These are phyloP conservation scores for Diplazon laetatorius DNA, from an alignment of 2,888 invertebrate species.

Conservation along the genomic window DNA sequence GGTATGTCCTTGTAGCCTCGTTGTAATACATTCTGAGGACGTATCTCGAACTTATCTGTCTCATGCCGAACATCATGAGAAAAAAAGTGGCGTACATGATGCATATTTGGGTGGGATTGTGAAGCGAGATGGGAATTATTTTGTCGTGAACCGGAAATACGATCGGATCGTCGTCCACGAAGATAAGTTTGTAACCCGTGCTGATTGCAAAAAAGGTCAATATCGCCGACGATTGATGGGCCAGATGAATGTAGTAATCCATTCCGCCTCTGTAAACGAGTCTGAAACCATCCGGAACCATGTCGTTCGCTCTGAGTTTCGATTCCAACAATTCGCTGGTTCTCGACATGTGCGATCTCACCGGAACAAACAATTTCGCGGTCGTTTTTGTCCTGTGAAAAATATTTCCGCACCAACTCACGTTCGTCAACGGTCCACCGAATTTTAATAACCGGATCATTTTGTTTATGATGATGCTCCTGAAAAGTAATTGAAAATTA, in stretches of 20 bases:
- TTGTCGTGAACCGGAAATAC: neutral
- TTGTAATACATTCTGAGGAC: slow-evolving; percentile 64
- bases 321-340: neutral
- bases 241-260: slow-evolving; percentile 29
- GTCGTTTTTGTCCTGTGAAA: neutral
- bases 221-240: neutral
- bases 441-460: neutral
- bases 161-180: neutral
- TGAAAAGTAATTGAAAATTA: neutral
- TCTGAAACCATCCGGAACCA: slow-evolving; percentile 30
- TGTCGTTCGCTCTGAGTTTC: neutral
- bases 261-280: slow-evolving; percentile 50
- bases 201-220: neutral
- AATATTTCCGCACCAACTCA: neutral
- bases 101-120: slow-evolving; percentile 25
- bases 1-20: slow-evolving; percentile 31
- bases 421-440: neutral
- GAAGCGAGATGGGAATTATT: neutral
- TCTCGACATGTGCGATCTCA: slow-evolving; percentile 2
- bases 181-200: neutral
- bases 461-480: neutral
- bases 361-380: neutral
- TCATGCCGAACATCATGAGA: neutral
- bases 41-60: slow-evolving; percentile 20
- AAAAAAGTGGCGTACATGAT: slow-evolving; percentile 20